phyloP scores from a whole-genome alignment of 1,140 invertebrate species.

The Aplysia californica region DNA sequence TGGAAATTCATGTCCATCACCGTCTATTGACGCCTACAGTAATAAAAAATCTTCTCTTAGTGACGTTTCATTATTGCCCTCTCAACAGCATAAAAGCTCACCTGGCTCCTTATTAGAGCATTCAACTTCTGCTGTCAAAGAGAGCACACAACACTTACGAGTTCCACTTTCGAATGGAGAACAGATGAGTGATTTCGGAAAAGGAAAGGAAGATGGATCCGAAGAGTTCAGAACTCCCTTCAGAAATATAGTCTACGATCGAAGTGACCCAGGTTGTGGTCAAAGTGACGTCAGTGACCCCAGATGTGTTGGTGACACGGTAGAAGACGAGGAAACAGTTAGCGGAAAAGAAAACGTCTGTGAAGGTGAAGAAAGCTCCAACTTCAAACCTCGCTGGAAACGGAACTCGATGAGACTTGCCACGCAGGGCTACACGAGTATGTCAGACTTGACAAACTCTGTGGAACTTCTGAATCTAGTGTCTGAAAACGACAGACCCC shows the following conservation, averaged over 20 bases:
- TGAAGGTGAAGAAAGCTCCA: neutral
- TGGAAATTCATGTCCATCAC: no score
- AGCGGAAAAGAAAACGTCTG: neutral
- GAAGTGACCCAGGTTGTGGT: neutral
- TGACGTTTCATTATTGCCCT: no score
- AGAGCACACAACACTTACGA: no score
- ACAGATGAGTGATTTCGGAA: no score
- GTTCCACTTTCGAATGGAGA: no score
- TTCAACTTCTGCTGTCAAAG: no score
- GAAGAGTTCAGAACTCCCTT: no score
- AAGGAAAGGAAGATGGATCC: neutral
- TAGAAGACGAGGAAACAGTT: neutral
- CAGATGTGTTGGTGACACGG: no score
- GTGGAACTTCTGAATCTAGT: neutral
- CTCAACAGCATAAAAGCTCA: no score
- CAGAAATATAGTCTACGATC: neutral
- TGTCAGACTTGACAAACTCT: constrained; percentile 16
- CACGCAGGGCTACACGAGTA: constrained; percentile 15
- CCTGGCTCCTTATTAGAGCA: no score
- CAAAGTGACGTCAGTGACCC: neutral
- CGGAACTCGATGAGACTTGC: constrained; percentile 16
- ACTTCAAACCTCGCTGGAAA: neutral
- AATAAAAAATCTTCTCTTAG: no score
- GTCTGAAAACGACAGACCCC: neutral
- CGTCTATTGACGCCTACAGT: no score